Percentiles rank a stretch among this genome's conserved stretches.
phyloP scores from a whole-genome alignment of 2,797 vertebrate species.

The Dicrostonyx torquatus region DNA sequence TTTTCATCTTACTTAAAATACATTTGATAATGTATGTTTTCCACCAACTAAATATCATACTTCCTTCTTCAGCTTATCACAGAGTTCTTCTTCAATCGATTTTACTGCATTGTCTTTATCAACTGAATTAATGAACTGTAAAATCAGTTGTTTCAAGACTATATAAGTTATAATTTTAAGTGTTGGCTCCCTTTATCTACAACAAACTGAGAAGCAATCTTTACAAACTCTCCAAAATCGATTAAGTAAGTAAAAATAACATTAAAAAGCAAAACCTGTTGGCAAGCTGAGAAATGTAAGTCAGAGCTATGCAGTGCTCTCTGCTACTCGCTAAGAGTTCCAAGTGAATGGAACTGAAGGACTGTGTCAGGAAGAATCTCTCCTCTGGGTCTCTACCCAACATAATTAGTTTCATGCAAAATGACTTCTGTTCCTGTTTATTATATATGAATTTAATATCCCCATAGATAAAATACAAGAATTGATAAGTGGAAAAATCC shows the following conservation, averaged over 20 bases:
- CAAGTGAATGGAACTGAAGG: slow-evolving; percentile 61
- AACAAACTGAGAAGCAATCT: not conserved
- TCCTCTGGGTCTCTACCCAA: slow-evolving; percentile 64
- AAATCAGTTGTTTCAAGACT: slow-evolving; percentile 50
- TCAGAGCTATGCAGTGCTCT: not conserved
- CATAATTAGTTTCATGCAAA: slow-evolving; percentile 80
- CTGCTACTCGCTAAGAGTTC: not conserved
- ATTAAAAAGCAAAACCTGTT: not conserved
- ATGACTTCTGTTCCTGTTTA: slow-evolving; percentile 71
- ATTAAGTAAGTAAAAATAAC: not conserved
- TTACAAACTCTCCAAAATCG: not conserved
- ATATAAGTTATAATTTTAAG: slow-evolving; percentile 58
- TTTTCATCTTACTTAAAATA: slow-evolving; percentile 56
- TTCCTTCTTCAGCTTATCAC: not conserved
- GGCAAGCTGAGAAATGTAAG: not conserved
- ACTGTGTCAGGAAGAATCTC: slow-evolving; percentile 70
- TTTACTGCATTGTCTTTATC: slow-evolving; percentile 50
- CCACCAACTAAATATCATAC: not conserved
- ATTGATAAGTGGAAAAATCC: slow-evolving; percentile 73
- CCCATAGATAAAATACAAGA: slow-evolving; percentile 71
- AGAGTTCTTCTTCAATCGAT: not conserved
- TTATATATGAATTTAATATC: slow-evolving; percentile 84
- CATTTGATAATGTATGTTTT: not conserved
- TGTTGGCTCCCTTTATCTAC: not conserved
- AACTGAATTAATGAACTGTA: slow-evolving; percentile 63